Evolutionary conservation across 1,140 invertebrate species (phyloP).

Genomic region (Himalopsyche phryganea): DNA sequence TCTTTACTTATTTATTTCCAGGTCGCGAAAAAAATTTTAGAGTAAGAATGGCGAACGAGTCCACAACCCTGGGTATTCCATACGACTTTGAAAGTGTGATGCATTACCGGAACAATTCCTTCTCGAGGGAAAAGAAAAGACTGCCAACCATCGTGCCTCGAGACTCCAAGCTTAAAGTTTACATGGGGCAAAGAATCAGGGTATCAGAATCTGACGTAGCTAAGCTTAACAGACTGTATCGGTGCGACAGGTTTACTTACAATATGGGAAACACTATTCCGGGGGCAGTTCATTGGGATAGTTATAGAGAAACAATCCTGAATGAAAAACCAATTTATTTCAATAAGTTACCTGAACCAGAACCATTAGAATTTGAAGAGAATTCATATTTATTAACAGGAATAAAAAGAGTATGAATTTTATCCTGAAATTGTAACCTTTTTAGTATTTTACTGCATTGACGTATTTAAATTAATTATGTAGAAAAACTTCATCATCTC

Average conservation of each 20-base stretch:
- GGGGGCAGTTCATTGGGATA: slow-evolving; percentile 29
- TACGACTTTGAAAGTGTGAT: slow-evolving; percentile 72
- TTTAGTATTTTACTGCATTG: no score
- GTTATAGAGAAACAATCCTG: slow-evolving; percentile 22
- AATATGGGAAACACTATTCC: slow-evolving; percentile 29
- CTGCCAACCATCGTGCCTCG: slow-evolving; percentile 28
- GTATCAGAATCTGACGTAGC: slow-evolving; percentile 30
- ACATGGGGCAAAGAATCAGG: slow-evolving; percentile 31
- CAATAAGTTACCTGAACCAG: slow-evolving; percentile 30
- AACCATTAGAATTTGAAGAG: slow-evolving; percentile 31
- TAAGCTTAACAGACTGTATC: slow-evolving; percentile 31
- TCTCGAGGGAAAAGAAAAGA: slow-evolving; percentile 30
- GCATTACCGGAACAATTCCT: slow-evolving; percentile 59
- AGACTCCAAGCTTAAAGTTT: slow-evolving; percentile 3
- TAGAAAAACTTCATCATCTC: no score
- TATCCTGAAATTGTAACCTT: no score
- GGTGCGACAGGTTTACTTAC: slow-evolving; percentile 25
- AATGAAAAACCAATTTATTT: slow-evolving; percentile 32
- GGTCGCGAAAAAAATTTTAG: slow-evolving; percentile 33
- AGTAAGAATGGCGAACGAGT: slow-evolving; percentile 27
- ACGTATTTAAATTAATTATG: no score
- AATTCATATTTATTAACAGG: slow-evolving; percentile 5
- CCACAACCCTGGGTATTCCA: slow-evolving; percentile 41
- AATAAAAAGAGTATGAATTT: no score
- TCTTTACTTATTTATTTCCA: no score